Evolutionary conservation across 1,140 invertebrate species (phyloP), one percentile per base, ranked within the genome.

Genomic region (Trichomalopsis sarcophagae): DNA sequence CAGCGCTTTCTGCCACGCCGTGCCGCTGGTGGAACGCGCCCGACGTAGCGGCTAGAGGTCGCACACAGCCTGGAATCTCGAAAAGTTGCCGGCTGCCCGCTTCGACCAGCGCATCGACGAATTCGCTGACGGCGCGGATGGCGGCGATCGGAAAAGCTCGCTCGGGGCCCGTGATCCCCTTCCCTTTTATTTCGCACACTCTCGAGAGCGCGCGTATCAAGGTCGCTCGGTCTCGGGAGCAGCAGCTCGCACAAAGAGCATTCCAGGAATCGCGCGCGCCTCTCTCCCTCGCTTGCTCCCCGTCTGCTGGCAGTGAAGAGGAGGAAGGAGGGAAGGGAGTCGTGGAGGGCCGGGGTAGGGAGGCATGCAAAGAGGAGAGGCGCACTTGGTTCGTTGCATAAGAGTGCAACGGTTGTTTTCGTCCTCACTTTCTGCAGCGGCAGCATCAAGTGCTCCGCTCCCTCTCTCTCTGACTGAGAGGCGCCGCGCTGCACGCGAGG

Each of bases 221-320:
- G 90, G 90, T 89, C 90, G 89, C 87, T 87, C 88, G 50, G 89
- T 88, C 88, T 82, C 78, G 73, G 62, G 68, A 40, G 69, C 62
- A 77, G 80, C 71, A 82, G 69, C 47, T 88, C 87, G 87, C 89
- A 91, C 91, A 92, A 92, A 92, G 91, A 92, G 90, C 90, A 91
- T 92, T 92, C 92, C 91, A 88, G 89, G 91, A 92, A 91, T 90
- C 86, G 87, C 86, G 87, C 84, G 82, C 40, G 68, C 27, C 50
- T 82, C 23, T 83, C 68, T 47, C 27, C 30, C 21, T 71, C n/a
- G 14, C 55, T 62, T 62, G 14, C 55, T 62, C 55, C 17, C 9
- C 33, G 30, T 55, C 47, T 74, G 68, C 36, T 40, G 7, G 50
- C 47, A 68, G 62, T 75, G 68, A 27, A 75, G 71, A 66, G 30